Evolutionary conservation across 2,113 vertebrate species (phyloP), one percentile per base, ranked within the genome.

Genomic region (Riparia riparia): DNA sequence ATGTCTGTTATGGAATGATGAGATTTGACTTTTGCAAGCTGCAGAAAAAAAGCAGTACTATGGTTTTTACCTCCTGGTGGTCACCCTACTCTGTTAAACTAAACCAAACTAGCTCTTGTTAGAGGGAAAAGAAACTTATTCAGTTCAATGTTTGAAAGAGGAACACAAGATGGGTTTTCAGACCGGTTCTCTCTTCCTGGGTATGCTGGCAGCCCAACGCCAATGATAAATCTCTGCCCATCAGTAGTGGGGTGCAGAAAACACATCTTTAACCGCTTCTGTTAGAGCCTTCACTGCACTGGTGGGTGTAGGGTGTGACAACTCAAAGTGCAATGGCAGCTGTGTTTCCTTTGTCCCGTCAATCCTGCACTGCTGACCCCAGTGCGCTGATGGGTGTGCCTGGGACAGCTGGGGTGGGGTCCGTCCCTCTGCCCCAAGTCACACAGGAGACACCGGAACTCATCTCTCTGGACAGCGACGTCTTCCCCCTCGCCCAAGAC

Each of bases 361-460:
- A 14, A 3, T 3, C 16, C 12, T 53, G 57, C 26, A 32, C 7
- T 1, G 4, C 0, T 34, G 76, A 31, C 37, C 15, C 9, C 14
- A 14, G 31, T 4, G 24, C 16, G 2, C 21, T 0, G 2, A 8
- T 1, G 21, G 8, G 1, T 34, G 61, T 17, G 32, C 53, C 3
- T 3, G 0, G 0, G 4, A 12, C 54, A 77, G 41, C 18, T 16
- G 12, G 11, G 44, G 1, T 3, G 20, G 7, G 57, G 1, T 9
- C 29, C 72, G 6, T 69, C 44, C 57, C 70, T 28, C n/a, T 32
- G n/a, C 17, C 58, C 73, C 24, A 8, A 56, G 41, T 3, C 39
- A 68, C 54, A 7, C 39, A 53, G 78, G 41, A 82, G 42, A 31
- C 28, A 11, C 45, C 12, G 14, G 3, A 81, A 19, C 72, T n/a